Evolutionary conservation across 2,113 vertebrate genomes (phyloP).

Genomic region (Albula glossodonta): DNA sequence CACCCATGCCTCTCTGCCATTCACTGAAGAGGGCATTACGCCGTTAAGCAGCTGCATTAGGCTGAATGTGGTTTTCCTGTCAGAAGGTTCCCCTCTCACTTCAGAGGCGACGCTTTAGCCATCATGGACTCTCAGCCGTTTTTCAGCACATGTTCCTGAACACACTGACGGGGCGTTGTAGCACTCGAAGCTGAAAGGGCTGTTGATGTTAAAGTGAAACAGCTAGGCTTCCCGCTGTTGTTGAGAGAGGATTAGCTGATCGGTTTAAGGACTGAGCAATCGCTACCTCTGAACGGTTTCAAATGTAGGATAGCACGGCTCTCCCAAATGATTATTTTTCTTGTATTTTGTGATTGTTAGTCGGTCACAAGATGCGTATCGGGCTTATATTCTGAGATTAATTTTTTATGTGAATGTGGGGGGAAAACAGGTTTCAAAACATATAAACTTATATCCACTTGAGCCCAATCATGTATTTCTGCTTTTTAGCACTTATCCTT

Average conservation of each 20-base stretch:
- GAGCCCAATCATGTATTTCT: too few species aligned
- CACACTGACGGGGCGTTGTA: conserved; percentile 1
- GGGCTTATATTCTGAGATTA: not conserved
- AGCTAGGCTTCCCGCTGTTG: conserved; percentile 22
- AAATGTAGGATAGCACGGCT: not conserved
- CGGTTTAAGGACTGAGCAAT: conserved; percentile 2
- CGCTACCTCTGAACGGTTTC: not conserved
- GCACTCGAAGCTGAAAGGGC: conserved; percentile 11
- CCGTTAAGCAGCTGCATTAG: too few species aligned
- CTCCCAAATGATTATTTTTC: conserved; percentile 10
- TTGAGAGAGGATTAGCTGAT: conserved; percentile 29
- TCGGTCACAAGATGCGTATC: not conserved
- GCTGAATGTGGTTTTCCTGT: too few species aligned
- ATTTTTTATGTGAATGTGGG: not conserved
- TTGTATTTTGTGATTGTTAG: not conserved
- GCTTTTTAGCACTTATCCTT: too few species aligned
- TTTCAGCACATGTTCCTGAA: conserved; percentile 11
- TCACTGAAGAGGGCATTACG: too few species aligned
- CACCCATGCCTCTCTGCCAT: too few species aligned
- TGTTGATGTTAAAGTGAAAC: not conserved
- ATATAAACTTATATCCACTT: too few species aligned
- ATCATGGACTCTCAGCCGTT: not conserved
- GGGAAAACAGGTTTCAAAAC: too few species aligned
- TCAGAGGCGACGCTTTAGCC: conserved; percentile 10
- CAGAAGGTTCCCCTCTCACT: not conserved